Evolutionary conservation across 2,888 invertebrate genomes (phyloP).

Genomic region (Geotrupes spiniger): DNA sequence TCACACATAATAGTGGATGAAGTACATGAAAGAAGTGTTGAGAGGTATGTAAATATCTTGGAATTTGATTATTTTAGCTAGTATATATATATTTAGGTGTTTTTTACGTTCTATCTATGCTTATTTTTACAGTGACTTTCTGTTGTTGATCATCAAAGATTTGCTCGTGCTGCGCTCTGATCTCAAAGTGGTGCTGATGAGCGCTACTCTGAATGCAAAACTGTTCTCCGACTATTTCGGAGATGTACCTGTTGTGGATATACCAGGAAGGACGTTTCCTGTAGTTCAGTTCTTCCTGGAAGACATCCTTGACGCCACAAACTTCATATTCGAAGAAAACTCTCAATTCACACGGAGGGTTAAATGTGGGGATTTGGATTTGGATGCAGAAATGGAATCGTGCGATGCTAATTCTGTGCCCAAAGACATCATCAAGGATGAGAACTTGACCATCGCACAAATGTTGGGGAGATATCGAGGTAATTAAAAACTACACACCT

Average conservation of each 20-base stretch:
- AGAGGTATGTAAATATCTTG: conserved; percentile 55
- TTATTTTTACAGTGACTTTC: conserved; percentile 86
- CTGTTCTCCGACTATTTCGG: conserved; percentile 83
- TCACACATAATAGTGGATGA: conserved; percentile 88
- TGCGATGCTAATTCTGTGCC: conserved; percentile 59
- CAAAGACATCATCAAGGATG: conserved; percentile 64
- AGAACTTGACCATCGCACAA: conserved; percentile 67
- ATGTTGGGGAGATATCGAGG: conserved; percentile 65
- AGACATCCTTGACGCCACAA: conserved; percentile 68
- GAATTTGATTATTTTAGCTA: too few species aligned
- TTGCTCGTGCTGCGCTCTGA: conserved; percentile 69
- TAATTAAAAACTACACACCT: too few species aligned
- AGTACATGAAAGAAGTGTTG: conserved; percentile 88
- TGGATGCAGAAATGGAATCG: conserved; percentile 64
- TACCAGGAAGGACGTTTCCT: conserved; percentile 82
- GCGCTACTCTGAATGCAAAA: conserved; percentile 85
- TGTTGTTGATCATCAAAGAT: conserved; percentile 78
- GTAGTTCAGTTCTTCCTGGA: conserved; percentile 80
- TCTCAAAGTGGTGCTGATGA: conserved; percentile 86
- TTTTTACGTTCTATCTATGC: too few species aligned
- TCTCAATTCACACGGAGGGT: conserved; percentile 64
- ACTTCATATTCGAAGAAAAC: conserved; percentile 62
- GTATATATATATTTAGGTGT: too few species aligned
- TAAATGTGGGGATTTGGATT: conserved; percentile 57
- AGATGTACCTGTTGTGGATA: conserved; percentile 73